A percentile compares a stretch with the other conserved stretches of the same genome.
phyloP scores from a whole-genome alignment of 1,140 invertebrate genomes.

The fruit fly (Drosophila melanogaster) region DNA sequence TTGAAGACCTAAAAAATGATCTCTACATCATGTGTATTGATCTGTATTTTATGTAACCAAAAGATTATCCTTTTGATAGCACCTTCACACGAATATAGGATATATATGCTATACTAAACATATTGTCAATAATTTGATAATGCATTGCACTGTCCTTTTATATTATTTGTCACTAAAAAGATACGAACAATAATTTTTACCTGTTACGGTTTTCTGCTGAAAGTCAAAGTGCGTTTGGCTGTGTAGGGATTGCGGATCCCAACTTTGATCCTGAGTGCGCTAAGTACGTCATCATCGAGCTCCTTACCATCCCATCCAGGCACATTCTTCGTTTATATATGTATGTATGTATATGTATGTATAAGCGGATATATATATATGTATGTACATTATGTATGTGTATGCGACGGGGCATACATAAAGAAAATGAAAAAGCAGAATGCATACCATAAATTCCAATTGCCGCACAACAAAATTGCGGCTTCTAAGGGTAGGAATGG shows the following conservation, averaged over 20 bases:
- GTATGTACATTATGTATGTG: background rate
- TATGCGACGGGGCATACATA: constrained; percentile 48
- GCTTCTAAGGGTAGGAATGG: constrained; percentile 52
- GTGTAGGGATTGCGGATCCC: background rate
- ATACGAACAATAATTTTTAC: background rate
- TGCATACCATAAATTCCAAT: constrained; percentile 77
- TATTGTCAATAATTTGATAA: no score
- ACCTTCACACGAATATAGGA: no score
- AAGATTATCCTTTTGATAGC: no score
- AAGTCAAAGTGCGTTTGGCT: background rate
- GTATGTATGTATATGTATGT: constrained; percentile 28
- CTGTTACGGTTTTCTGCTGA: background rate
- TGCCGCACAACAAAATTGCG: constrained; percentile 47
- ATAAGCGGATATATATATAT: background rate
- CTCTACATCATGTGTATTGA: no score
- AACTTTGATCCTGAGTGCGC: constrained; percentile 20
- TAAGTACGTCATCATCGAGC: constrained; percentile 17
- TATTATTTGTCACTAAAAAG: no score
- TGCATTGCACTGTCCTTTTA: no score
- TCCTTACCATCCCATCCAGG: constrained; percentile 44
- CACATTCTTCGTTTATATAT: constrained; percentile 15
- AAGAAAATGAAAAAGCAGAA: constrained; percentile 57
- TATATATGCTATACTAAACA: no score
- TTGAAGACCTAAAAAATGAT: no score
- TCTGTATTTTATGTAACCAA: no score